Base-by-base conservation (phyloP, 2,888 invertebrate species). In the Heliconius aoede region DNA sequence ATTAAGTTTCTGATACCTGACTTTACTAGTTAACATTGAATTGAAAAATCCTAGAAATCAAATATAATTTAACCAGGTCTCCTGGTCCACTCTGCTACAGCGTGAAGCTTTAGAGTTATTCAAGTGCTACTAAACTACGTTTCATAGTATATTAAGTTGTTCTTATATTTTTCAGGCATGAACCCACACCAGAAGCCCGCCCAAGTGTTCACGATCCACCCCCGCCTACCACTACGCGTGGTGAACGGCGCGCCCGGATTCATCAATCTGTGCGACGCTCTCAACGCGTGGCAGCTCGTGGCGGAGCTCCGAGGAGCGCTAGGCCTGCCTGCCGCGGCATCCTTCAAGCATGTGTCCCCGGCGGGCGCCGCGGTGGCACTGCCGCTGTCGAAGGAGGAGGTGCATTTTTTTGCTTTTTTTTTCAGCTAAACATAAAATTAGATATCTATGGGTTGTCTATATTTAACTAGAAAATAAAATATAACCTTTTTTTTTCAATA, bases 101-200 rank as follows among this genome's bases (percentile, higher is more conserved):
- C 4, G 30, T 3, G 30, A 30, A 30, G 30, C 30, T 30, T 4
- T 4, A 30, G 4, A 30, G 30, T 30, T 30, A 4, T 30, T 11
- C 32, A 36, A 11, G 32, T 46, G 13, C 18, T 18, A 26, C 32
- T 65, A 28, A 26, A 5, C 60, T 28, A 15, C 13, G 62, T 18
- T 21, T 30, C n/a, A 21, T 3, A 26, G 13, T 24, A 15, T 67
- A n/a, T 32, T 36, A 64, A 30, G n/a, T 8, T n/a, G 3, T 13
- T 18, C 51, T 26, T 7, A 18, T 26, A 26, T 30, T 80, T 80
- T 30, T 32, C 79, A 95, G 95, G 97, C 74, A 99, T 99, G 98
- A 99, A 99, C 92, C 99, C 99, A 0, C 99, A 99, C 88, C 99
- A 99, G 88, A 98, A 98, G 88, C 99, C 99, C 0, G 99, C 99